Conservation (phyloP, 2,113 vertebrate species). For the Scomber colias region DNA sequence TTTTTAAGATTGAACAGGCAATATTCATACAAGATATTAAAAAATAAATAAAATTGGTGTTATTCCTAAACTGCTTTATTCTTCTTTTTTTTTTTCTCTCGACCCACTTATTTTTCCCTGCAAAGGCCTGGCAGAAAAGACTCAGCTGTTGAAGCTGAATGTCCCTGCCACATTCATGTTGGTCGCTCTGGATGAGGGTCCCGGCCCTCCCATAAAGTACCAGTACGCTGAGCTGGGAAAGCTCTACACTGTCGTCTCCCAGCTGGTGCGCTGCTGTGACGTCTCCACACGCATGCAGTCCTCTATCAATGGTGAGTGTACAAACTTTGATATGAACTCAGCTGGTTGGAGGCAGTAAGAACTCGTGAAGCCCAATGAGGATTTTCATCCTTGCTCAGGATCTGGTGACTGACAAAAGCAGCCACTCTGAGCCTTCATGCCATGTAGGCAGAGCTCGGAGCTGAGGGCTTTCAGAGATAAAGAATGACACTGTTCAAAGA, state of each 20-base stretch:
- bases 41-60: too few relatives aligned
- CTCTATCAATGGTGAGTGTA: constrained; percentile 93
- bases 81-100: not conserved
- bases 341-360: not conserved
- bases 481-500: not conserved
- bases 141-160: constrained; percentile 95
- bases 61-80: not conserved
- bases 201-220: constrained; percentile 99
- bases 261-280: constrained; percentile 98
- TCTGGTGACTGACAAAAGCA: constrained; percentile 77
- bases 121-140: constrained; percentile 97
- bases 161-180: constrained; percentile 99
- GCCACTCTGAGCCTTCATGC: constrained; percentile 72
- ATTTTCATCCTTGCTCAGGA: constrained; percentile 84
- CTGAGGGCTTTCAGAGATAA: constrained; percentile 74
- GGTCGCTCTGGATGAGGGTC: constrained; percentile 97
- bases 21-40: not conserved
- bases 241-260: constrained; percentile 97
- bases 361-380: constrained; percentile 71
- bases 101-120: not conserved
- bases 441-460: constrained; percentile 71
- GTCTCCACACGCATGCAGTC: constrained; percentile 98
- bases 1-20: not conserved
- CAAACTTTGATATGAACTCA: not conserved
- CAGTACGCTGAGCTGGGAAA: constrained; percentile 99